A percentile compares a stretch with the other conserved stretches of the same genome.
These are phyloP conservation scores for Monopterus albus DNA, from an alignment of 2,113 vertebrate genomes.

Conservation along the genomic window DNA sequence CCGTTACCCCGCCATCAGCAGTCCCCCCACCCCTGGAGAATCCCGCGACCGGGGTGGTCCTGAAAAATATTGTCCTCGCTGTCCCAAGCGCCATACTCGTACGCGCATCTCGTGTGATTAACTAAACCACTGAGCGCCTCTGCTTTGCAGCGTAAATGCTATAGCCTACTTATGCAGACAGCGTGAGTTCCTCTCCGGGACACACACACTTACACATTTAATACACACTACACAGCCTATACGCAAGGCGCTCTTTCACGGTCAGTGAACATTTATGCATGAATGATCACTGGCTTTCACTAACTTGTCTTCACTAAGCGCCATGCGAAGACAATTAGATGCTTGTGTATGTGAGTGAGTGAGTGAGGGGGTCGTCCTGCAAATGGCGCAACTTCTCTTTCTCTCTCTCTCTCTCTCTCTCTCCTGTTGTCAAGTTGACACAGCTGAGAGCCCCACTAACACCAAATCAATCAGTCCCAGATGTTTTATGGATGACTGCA, in stretches of 20 bases:
- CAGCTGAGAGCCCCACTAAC: slow-evolving; percentile 53
- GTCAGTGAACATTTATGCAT: slow-evolving; percentile 74
- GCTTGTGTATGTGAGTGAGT: not conserved
- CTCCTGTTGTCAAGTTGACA: slow-evolving; percentile 72
- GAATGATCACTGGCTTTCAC: slow-evolving; percentile 50
- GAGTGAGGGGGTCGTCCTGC: slow-evolving; percentile 29
- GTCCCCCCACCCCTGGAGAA: slow-evolving; percentile 6
- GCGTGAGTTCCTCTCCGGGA: slow-evolving; percentile 62
- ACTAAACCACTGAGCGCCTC: slow-evolving; percentile 47
- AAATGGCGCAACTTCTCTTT: slow-evolving; percentile 68
- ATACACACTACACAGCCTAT: not conserved
- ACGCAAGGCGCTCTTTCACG: slow-evolving; percentile 50
- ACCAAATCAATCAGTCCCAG: not conserved
- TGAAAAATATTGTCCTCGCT: slow-evolving; percentile 23
- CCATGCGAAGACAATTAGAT: slow-evolving; percentile 5
- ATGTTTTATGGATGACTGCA: slow-evolving; percentile 29
- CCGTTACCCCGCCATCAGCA: not conserved
- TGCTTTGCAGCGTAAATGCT: slow-evolving; percentile 25
- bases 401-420: no score
- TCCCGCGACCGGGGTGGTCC: slow-evolving; percentile 49
- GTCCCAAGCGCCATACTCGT: slow-evolving; percentile 18
- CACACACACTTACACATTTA: slow-evolving; percentile 22
- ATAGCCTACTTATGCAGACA: slow-evolving; percentile 40
- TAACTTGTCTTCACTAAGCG: slow-evolving; percentile 8
- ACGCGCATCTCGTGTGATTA: slow-evolving; percentile 31